These are phyloP conservation scores for Bradypodion pumilum DNA, from an alignment of 2,797 vertebrate species.

Conservation along the genomic window DNA sequence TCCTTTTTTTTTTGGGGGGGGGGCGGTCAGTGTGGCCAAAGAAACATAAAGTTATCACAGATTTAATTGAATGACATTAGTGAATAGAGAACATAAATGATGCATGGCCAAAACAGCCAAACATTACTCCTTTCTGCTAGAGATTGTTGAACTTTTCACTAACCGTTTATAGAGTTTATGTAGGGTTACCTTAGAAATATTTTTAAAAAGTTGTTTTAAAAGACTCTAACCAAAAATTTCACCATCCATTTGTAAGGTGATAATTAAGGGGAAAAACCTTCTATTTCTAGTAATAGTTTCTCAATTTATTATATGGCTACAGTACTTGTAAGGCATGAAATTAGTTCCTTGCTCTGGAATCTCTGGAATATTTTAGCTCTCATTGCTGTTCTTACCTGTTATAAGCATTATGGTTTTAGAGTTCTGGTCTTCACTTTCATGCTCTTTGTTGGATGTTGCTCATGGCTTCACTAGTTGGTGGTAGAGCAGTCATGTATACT, in stretches of 20 bases:
- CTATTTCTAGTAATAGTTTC: neutral
- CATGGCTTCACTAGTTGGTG: neutral
- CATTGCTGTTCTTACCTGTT: neutral
- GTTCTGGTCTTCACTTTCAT: neutral
- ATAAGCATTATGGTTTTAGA: neutral
- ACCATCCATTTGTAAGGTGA: neutral
- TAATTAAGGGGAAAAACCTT: neutral
- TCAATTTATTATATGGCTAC: neutral
- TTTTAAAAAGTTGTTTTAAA: neutral
- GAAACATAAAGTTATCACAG: neutral
- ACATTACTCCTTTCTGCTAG: neutral
- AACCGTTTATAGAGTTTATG: neutral
- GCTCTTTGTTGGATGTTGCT: neutral
- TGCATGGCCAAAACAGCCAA: neutral
- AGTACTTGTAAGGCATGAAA: neutral
- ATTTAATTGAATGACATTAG: neutral
- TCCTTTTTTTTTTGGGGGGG: neutral
- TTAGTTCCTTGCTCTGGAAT: neutral
- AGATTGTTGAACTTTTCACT: neutral
- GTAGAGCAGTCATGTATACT: neutral
- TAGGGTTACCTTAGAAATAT: neutral
- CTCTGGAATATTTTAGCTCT: neutral
- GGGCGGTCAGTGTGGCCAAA: neutral
- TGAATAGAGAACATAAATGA: neutral
- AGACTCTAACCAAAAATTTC: neutral